A percentile compares a stretch with the other conserved stretches of the same genome.
Evolutionary conservation across 2,797 vertebrate species (phyloP).

Genomic region (Danio tinwini): DNA sequence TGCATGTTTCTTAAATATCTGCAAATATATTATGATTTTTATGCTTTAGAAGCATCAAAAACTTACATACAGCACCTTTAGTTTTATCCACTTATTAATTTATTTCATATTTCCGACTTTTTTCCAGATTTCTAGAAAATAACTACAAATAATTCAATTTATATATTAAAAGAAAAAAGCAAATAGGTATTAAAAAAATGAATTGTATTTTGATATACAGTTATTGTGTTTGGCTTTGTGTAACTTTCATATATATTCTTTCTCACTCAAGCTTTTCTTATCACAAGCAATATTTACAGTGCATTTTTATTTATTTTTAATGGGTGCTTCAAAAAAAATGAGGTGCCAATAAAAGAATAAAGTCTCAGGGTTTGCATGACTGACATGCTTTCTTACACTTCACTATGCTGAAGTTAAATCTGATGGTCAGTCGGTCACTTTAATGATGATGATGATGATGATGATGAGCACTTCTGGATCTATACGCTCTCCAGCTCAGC

Average conservation of each 20-base stretch:
- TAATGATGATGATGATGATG: background rate
- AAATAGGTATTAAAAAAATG: background rate
- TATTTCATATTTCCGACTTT: no score
- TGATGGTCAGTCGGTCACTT: background rate
- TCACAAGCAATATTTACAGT: background rate
- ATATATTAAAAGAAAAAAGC: background rate
- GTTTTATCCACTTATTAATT: no score
- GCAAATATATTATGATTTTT: no score
- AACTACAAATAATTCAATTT: no score
- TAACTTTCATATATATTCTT: background rate
- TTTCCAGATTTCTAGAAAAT: no score
- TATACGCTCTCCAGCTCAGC: no score
- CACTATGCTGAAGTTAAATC: background rate
- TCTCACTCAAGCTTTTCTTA: background rate
- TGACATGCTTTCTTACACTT: background rate
- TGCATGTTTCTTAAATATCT: no score
- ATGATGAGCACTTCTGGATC: background rate
- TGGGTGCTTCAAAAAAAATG: background rate
- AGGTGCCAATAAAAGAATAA: background rate
- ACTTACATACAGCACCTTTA: no score
- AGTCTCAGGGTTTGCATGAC: conserved; percentile 10
- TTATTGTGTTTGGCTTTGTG: conserved; percentile 15
- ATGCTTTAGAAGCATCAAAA: no score
- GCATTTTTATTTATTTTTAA: background rate
- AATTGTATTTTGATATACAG: background rate